phyloP scores from a whole-genome alignment of 2,113 vertebrate species.

The Phaethornis superciliosus region DNA sequence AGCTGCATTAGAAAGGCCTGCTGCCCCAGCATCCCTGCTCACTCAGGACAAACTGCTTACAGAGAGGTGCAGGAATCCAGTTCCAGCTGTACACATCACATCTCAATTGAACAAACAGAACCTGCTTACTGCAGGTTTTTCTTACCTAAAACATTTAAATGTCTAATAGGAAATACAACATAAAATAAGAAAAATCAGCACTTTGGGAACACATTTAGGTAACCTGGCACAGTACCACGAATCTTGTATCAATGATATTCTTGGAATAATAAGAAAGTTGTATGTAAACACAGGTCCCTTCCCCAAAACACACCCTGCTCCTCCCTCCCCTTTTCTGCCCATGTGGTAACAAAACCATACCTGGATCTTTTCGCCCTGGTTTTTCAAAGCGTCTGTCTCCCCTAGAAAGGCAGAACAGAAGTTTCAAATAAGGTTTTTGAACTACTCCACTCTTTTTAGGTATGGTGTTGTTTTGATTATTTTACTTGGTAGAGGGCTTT shows the following conservation, averaged over 20 bases:
- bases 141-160: neutral
- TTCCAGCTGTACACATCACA: neutral
- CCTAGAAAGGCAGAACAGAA: constrained; percentile 78
- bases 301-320: constrained; percentile 11
- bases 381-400: constrained; percentile 99
- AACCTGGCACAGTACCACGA: neutral
- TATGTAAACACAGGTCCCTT: neutral
- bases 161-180: neutral
- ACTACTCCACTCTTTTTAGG: constrained; percentile 2
- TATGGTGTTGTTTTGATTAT: neutral
- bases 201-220: neutral
- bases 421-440: constrained; percentile 63
- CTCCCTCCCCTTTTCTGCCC: constrained; percentile 56
- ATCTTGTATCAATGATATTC: neutral
- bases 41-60: neutral
- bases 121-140: neutral
- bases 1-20: neutral
- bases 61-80: neutral
- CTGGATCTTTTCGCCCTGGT: constrained; percentile 97
- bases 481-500: neutral
- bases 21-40: neutral
- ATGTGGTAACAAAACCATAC: constrained; percentile 79
- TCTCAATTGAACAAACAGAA: neutral
- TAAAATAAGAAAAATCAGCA: neutral
- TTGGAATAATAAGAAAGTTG: neutral